A percentile compares a stretch with the other conserved stretches of the same genome.
Conservation (phyloP, 1,140 invertebrate genomes). For the Anastrepha ludens region DNA sequence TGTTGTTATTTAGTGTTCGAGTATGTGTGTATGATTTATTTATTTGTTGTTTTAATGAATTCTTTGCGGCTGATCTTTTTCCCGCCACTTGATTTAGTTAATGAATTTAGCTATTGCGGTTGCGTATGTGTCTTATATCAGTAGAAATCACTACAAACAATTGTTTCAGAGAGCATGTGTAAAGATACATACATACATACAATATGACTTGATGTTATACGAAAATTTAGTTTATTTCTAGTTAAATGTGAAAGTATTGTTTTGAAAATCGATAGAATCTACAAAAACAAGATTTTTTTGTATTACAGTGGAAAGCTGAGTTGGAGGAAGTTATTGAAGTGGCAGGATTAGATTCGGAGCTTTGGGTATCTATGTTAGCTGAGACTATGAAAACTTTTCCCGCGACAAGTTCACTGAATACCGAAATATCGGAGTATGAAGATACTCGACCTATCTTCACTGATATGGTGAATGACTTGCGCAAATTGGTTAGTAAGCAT, state of each 20-base stretch:
- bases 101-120: background rate
- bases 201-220: no score
- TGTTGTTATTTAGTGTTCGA: no score
- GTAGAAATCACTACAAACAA: background rate
- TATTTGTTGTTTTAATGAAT: no score
- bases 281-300: background rate
- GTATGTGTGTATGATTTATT: no score
- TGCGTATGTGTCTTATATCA: background rate
- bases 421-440: constrained; percentile 87
- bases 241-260: background rate
- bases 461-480: constrained; percentile 91
- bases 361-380: constrained; percentile 97
- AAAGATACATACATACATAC: background rate
- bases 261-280: background rate
- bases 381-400: constrained; percentile 96
- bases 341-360: constrained; percentile 91
- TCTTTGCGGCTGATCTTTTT: background rate
- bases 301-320: constrained; percentile 89
- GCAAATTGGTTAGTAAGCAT: constrained; percentile 89
- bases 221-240: no score
- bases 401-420: constrained; percentile 89
- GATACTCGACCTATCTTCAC: constrained; percentile 92
- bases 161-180: background rate
- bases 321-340: constrained; percentile 95
- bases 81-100: background rate